These are phyloP conservation scores for Drosophila subobscura DNA, from an alignment of 1,140 invertebrate species.

Conservation along the genomic window DNA sequence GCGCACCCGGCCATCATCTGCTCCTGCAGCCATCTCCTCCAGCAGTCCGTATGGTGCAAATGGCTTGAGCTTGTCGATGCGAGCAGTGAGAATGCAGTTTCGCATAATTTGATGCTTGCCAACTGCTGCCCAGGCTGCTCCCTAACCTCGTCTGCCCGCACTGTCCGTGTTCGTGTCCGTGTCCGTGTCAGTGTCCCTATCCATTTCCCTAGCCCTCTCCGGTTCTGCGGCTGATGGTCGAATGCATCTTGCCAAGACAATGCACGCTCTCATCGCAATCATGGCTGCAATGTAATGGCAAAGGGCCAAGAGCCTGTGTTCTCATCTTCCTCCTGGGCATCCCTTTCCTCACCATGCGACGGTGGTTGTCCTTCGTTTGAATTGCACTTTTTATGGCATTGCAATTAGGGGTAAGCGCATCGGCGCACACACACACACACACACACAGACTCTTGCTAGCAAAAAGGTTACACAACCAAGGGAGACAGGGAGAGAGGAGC, in stretches of 20 bases:
- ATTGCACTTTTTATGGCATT: slow-evolving; percentile 82
- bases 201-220: not conserved
- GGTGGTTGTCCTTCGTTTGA: slow-evolving; percentile 75
- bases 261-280: slow-evolving; percentile 64
- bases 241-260: slow-evolving; percentile 56
- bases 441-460: slow-evolving; percentile 10
- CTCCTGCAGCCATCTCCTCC: slow-evolving; percentile 34
- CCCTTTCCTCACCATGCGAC: slow-evolving; percentile 30
- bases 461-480: slow-evolving; percentile 21
- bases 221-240: slow-evolving; percentile 17
- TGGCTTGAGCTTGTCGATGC: slow-evolving; percentile 45
- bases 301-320: slow-evolving; percentile 50
- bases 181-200: too few relatives aligned
- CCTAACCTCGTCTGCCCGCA: too few relatives aligned
- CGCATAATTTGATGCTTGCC: slow-evolving; percentile 69
- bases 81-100: slow-evolving; percentile 71
- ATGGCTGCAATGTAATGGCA: slow-evolving; percentile 66
- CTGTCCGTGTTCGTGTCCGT: too few relatives aligned
- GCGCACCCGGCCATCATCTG: slow-evolving; percentile 4
- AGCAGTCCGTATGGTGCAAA: slow-evolving; percentile 59
- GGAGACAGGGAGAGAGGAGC: slow-evolving; percentile 32
- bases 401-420: slow-evolving; percentile 80
- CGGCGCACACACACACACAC: slow-evolving; percentile 30
- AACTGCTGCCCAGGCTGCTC: slow-evolving; percentile 10
- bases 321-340: slow-evolving; percentile 1